These are phyloP conservation scores for Pluvianellus socialis DNA, from an alignment of 2,113 vertebrate genomes.

Conservation along the genomic window DNA sequence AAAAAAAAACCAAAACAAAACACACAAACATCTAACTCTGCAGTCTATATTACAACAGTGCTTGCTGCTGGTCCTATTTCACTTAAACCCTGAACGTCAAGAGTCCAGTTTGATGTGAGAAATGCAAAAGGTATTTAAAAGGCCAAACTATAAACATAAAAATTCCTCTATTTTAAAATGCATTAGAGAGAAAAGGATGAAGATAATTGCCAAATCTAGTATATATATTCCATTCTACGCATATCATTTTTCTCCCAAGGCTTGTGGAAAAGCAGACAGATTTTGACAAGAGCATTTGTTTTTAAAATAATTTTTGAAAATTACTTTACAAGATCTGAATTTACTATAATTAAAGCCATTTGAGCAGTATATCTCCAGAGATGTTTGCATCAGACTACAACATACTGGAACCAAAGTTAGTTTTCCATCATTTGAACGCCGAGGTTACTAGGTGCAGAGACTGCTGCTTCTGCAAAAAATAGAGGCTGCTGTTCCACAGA, in stretches of 20 bases:
- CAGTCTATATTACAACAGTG: neutral
- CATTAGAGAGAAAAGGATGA: neutral
- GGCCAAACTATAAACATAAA: neutral
- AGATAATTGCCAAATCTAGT: neutral
- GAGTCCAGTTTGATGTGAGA: neutral
- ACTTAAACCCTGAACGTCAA: neutral
- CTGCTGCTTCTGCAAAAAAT: neutral
- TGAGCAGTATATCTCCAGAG: neutral
- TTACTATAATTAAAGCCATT: neutral
- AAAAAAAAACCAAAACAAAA: neutral
- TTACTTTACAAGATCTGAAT: neutral
- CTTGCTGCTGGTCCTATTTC: neutral
- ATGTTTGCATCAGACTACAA: neutral
- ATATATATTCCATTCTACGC: neutral
- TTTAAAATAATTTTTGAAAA: neutral
- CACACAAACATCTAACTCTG: neutral
- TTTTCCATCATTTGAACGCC: neutral
- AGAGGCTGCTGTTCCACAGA: neutral
- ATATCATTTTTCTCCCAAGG: neutral
- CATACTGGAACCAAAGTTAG: neutral
- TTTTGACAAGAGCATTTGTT: neutral
- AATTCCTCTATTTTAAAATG: neutral
- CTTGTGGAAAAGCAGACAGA: neutral
- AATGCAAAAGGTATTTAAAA: neutral
- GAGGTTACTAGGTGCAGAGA: neutral